Evolutionary conservation across 2,113 vertebrate species (phyloP).

Genomic region (Odocoileus virginianus): DNA sequence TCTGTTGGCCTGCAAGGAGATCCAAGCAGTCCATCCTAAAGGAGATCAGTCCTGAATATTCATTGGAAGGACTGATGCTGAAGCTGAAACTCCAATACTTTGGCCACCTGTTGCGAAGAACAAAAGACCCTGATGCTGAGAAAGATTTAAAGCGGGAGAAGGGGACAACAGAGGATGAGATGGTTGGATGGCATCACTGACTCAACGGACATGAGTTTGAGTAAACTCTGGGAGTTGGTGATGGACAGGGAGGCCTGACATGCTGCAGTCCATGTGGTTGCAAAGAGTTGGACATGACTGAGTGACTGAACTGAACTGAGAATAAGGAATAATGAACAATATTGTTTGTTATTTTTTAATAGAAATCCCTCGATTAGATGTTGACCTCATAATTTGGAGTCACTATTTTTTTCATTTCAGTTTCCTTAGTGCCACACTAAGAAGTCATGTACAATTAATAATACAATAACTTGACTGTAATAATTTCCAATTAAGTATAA

Average conservation of each 20-base stretch:
- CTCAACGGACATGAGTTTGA: not conserved
- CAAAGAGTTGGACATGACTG: not conserved
- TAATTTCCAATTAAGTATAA: not conserved
- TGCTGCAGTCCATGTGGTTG: not conserved
- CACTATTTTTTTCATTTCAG: not conserved
- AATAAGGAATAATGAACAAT: not conserved
- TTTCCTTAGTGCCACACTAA: not conserved
- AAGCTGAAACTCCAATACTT: not conserved
- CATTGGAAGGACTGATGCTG: not conserved
- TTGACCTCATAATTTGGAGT: not conserved
- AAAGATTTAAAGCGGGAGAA: not conserved
- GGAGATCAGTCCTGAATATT: not conserved
- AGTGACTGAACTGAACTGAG: not conserved
- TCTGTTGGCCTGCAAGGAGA: not conserved
- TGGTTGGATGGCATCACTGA: not conserved
- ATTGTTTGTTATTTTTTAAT: not conserved
- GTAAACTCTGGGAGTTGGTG: not conserved
- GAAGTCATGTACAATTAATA: not conserved
- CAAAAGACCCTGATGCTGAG: not conserved
- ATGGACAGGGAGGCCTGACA: not conserved
- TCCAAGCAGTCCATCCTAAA: not conserved
- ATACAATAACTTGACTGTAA: not conserved
- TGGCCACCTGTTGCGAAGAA: not conserved
- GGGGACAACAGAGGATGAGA: not conserved
- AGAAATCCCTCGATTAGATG: not conserved